phyloP scores from a whole-genome alignment of 53 echinoderm and acorn worm species.

The Antedon mediterranea region DNA sequence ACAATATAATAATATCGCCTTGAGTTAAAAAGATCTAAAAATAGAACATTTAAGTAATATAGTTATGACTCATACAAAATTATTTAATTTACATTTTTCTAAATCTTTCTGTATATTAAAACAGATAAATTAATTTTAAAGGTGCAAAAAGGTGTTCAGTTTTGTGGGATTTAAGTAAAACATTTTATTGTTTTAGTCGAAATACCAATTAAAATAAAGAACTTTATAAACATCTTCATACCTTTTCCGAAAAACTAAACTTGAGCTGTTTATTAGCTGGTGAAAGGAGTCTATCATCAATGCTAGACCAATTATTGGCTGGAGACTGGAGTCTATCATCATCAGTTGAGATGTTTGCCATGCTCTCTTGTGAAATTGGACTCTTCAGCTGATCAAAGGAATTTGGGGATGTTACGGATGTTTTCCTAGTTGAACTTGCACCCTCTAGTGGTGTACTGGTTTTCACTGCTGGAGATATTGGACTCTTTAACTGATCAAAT shows the following conservation, averaged over 20 bases:
- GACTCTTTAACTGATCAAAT: not conserved
- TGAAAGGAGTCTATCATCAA: not conserved
- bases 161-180: no score
- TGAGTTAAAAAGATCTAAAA: no score
- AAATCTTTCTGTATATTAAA: no score
- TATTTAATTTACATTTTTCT: no score
- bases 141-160: no score
- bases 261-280: not conserved
- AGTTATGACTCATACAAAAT: no score
- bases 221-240: not conserved
- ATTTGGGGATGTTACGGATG: not conserved
- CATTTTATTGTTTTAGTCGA: no score
- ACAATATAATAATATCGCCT: no score
- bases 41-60: no score
- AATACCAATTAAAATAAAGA: no score
- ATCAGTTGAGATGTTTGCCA: not conserved
- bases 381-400: not conserved
- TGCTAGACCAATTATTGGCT: not conserved
- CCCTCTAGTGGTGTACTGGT: not conserved
- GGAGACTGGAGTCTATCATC: slow-evolving; percentile 1
- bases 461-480: not conserved
- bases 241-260: not conserved
- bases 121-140: no score
- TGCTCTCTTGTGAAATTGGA: not conserved
- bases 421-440: not conserved